Evolutionary conservation across 92 coral and sea anemone genomes (phyloP).

Genomic region (Palythoa caribaeorum): DNA sequence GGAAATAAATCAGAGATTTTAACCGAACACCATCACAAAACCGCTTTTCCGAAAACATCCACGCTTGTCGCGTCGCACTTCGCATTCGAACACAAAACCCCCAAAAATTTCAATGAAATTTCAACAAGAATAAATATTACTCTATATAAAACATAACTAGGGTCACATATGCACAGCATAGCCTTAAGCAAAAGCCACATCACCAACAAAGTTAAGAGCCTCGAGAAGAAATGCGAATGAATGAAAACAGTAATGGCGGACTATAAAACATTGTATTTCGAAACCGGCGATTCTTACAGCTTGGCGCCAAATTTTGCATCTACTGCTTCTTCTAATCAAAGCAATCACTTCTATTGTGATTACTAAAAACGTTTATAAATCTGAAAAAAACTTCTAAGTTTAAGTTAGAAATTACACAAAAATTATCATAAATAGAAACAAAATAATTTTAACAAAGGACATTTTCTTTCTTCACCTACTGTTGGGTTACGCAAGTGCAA

Average conservation of each 20-base stretch:
- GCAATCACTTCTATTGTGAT: conserved; percentile 4
- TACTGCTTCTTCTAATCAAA: conserved; percentile 35
- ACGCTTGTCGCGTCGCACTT: not conserved
- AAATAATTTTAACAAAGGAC: conserved; percentile 20
- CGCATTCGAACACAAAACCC: not conserved
- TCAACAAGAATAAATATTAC: not conserved
- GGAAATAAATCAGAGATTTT: conserved; percentile 14
- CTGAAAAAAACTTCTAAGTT: conserved; percentile 12
- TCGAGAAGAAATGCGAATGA: conserved; percentile 26
- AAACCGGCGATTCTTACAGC: conserved; percentile 29
- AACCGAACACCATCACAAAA: not conserved
- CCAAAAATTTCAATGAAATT: not conserved
- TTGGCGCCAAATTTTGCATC: conserved; percentile 51
- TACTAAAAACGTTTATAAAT: not conserved
- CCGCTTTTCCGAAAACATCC: conserved; percentile 14
- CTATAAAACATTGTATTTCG: conserved; percentile 18
- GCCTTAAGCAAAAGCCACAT: conserved; percentile 10
- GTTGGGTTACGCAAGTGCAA: conserved; percentile 35
- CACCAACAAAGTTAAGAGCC: conserved; percentile 4
- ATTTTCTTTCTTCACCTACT: conserved; percentile 1
- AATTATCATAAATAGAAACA: conserved; percentile 33
- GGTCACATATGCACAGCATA: conserved; percentile 1
- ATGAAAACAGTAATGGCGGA: conserved; percentile 58
- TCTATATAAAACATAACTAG: not conserved
- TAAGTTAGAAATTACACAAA: not conserved